Evolutionary conservation across 2,888 invertebrate species (phyloP), one percentile per base, ranked within the genome.

Genomic region (Platycheirus albimanus): DNA sequence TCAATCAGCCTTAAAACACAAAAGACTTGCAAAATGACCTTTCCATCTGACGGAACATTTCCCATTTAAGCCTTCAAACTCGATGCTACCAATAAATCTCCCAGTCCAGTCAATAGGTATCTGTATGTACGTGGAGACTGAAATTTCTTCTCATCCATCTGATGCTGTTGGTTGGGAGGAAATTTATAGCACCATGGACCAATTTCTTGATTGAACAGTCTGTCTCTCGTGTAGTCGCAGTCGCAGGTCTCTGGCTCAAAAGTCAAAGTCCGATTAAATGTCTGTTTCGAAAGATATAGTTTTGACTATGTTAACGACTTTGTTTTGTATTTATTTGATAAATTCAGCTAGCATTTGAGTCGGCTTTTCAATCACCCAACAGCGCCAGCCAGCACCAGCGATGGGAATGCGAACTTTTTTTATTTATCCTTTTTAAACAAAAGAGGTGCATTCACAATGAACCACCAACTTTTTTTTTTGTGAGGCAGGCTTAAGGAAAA

Each of bases 211-310:
- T 67, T 67, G 67, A 67, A 67, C 10, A 20, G 17, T 30, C 52
- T 20, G 20, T 30, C 24, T 38, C 10, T 19, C n/a, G n/a, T n/a
- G n/a, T n/a, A n/a, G n/a, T n/a, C n/a, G n/a, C n/a, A n/a, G n/a
- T n/a, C n/a, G n/a, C n/a, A n/a, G n/a, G n/a, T 17, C 36, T 20
- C 56, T 41, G 43, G 2, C 56, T 70, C 43, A 51, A 61, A 33
- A 69, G 49, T 64, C 70, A 71, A 77, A 77, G 70, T 64, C 71
- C 70, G 71, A 77, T 77, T 77, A 77, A 64, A 33, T 17, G 41
- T 41, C 56, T 33, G 15, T 56, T 33, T 28, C 20, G 3, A 8
- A n/a, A 24, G 61, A 61, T 36, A 43, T 17, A 45, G 11, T 45
- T 69, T 63, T 76, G 61, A 69, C 76, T 69, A 76, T 54, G 61